Conservation (phyloP, 2,797 vertebrate species). For the Argentina silus region DNA sequence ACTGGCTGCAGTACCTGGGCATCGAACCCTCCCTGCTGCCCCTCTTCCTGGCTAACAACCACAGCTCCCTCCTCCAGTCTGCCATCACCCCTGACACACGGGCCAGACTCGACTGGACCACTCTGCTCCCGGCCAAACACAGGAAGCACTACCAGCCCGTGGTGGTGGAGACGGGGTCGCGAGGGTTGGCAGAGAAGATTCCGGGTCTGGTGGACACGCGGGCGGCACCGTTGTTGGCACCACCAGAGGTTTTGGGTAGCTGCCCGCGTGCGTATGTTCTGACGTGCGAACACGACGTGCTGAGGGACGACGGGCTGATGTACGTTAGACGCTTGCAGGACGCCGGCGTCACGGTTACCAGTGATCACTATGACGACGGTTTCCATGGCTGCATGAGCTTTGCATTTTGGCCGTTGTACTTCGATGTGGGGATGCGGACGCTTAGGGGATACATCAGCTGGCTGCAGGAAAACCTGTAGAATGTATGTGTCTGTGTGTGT, state of each 20-base stretch:
- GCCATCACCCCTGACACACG: constrained; percentile 69
- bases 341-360: constrained; percentile 84
- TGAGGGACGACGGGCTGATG: constrained; percentile 93
- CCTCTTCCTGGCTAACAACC: constrained; percentile 85
- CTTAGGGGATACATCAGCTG: constrained; percentile 84
- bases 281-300: constrained; percentile 90
- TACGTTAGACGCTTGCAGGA: constrained; percentile 85
- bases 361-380: constrained; percentile 85
- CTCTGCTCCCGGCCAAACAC: constrained; percentile 77
- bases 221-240: constrained; percentile 84
- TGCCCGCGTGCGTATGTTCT: constrained; percentile 88
- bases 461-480: constrained; percentile 88
- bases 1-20: constrained; percentile 91
- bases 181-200: constrained; percentile 68
- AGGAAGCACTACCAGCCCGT: constrained; percentile 80
- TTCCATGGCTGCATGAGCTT: constrained; percentile 93
- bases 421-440: constrained; percentile 80
- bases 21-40: constrained; percentile 74
- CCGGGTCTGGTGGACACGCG: constrained; percentile 84
- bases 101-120: constrained; percentile 85
- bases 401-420: constrained; percentile 81
- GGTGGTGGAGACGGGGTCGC: constrained; percentile 65
- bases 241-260: constrained; percentile 74
- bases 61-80: constrained; percentile 82
- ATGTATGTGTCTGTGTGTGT: neutral